These are phyloP conservation scores for Leucophora obtusa DNA, from an alignment of 2,888 invertebrate genomes.

Conservation along the genomic window DNA sequence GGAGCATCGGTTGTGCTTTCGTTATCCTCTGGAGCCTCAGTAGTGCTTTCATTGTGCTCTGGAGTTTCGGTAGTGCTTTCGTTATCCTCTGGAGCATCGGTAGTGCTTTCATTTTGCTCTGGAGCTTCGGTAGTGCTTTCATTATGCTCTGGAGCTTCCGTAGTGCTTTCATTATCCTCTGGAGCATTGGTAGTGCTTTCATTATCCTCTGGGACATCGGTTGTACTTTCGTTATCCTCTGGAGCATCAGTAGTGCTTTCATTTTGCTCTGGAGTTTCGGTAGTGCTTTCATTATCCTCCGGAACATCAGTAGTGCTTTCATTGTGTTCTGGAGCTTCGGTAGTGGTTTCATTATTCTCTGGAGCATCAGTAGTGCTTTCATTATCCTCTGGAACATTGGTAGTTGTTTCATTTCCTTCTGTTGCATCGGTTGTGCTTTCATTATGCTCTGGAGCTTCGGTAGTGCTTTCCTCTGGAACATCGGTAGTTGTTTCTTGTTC, in stretches of 20 bases:
- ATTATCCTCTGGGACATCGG: neutral
- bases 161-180: constrained; percentile 13
- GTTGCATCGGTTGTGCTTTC: constrained; percentile 25
- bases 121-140: neutral
- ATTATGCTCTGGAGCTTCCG: neutral
- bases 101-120: constrained; percentile 12
- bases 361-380: constrained; percentile 24
- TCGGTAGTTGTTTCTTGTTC: neutral
- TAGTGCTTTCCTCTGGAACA: constrained; percentile 10
- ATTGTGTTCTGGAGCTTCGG: constrained; percentile 8
- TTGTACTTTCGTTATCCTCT: constrained; percentile 15
- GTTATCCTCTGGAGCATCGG: too few species aligned
- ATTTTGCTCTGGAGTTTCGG: neutral
- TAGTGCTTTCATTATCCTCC: neutral
- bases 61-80: too few species aligned
- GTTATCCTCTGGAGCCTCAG: constrained; percentile 20
- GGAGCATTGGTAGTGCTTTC: neutral
- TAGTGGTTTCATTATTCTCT: constrained; percentile 1
- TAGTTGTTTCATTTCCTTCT: constrained; percentile 1
- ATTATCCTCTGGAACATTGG: constrained; percentile 13
- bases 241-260: neutral
- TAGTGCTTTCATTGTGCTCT: neutral
- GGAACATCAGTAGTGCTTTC: neutral
- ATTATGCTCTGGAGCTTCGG: constrained; percentile 18
- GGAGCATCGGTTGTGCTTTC: constrained; percentile 5